Evolutionary conservation across 2,888 invertebrate genomes (phyloP), one percentile per base, ranked within the genome.

Genomic region (Tachystola acroxantha): DNA sequence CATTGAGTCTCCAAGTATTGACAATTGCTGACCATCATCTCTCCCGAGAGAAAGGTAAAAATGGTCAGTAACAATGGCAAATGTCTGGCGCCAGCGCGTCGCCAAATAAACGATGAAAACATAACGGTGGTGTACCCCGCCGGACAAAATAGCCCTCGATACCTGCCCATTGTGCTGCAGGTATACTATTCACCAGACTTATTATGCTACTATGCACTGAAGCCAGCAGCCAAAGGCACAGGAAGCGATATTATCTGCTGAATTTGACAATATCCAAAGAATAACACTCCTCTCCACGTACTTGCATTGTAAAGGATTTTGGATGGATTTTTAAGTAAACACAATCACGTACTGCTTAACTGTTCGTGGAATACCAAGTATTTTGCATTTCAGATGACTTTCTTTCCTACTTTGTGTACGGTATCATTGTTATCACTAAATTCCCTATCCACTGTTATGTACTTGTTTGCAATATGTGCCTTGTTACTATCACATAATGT

Each of bases 61-160:
- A 57, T 53, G 48, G 53, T 39, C 34, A 35, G 42, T 42, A 46
- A 79, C 75, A 81, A 76, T 69, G 55, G 65, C 42, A 57, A 56
- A 59, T 58, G 61, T 66, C 66, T 72, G 85, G 85, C 85, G 85
- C 84, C 84, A 75, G 60, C 53, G 43, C 37, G 78, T 69, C 81
- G 79, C 57, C 45, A 46, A 59, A 71, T 60, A 65, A 68, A 16
- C 16, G 16, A 16, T 16, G 16, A 6, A 60, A 66, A 68, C 59
- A 66, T 79, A 81, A 81, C 81, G 75, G 80, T 72, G 46, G 48
- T 52, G 49, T 55, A 53, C 65, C 57, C 51, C 55, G 64, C 46
- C 61, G 53, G 57, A 57, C 60, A 53, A 57, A 62, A 60, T 60
- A 58, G 40, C 41, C 40, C 51, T 53, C 53, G 50, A 64, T 76